Evolutionary conservation across 2,113 vertebrate species (phyloP).

Genomic region (Boleophthalmus pectinirostris): DNA sequence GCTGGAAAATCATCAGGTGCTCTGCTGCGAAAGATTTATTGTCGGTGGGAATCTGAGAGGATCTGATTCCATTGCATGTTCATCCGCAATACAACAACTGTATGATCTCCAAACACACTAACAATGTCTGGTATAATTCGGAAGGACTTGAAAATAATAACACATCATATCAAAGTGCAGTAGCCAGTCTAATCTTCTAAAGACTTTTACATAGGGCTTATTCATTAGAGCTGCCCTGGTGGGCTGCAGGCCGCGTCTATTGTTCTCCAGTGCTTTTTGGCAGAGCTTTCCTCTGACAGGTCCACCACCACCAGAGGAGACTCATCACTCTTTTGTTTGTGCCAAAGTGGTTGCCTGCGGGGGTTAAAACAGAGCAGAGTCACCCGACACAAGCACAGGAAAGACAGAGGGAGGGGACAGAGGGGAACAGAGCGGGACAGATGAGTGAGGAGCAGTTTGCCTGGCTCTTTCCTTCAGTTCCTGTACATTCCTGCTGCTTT

Average conservation of each 20-base stretch:
- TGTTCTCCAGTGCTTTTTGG: conserved; percentile 49
- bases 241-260: conserved; percentile 43
- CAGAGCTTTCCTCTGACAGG: conserved; percentile 34
- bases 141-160: conserved; percentile 11
- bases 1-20: neutral
- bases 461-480: conserved; percentile 59
- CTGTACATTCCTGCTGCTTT: conserved; percentile 74
- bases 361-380: conserved; percentile 35
- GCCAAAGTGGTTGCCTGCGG: conserved; percentile 55
- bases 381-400: conserved; percentile 26
- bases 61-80: neutral
- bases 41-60: neutral
- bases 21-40: neutral
- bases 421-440: conserved; percentile 13
- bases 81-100: neutral
- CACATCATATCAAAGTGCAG: conserved; percentile 22
- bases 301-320: conserved; percentile 47
- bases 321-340: conserved; percentile 63
- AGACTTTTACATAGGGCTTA: conserved; percentile 29
- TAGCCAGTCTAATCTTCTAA: conserved; percentile 30
- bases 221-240: conserved; percentile 48
- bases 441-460: conserved; percentile 34
- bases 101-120: neutral
- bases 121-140: conserved; percentile 22
- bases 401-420: conserved; percentile 3